Evolutionary conservation across 2,113 vertebrate species (phyloP).

Genomic region (Myotis brandtii): DNA sequence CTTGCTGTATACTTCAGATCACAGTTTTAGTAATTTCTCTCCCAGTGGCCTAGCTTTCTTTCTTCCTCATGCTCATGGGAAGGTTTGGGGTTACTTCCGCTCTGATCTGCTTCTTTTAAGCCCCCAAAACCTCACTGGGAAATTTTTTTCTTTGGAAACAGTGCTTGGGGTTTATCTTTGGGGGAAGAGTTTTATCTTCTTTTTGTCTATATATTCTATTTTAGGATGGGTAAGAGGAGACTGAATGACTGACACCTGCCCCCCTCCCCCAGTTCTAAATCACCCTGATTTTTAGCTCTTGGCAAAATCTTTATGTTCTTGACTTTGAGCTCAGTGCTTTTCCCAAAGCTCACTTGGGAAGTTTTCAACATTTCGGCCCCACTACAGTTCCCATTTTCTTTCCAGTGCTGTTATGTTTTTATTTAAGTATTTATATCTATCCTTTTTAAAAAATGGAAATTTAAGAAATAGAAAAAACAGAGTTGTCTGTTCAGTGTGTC

Average conservation of each 20-base stretch:
- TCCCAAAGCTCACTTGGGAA: not conserved
- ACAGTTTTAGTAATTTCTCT: not conserved
- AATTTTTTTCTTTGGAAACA: not conserved
- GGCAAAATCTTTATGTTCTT: not conserved
- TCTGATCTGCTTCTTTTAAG: not conserved
- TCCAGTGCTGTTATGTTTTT: not conserved
- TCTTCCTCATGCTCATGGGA: rapidly evolving
- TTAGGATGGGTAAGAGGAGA: not conserved
- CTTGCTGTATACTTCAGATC: rapidly evolving
- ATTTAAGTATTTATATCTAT: not conserved
- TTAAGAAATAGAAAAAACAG: not conserved
- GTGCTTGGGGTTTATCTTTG: not conserved
- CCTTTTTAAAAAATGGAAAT: not conserved
- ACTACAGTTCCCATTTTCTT: rapidly evolving
- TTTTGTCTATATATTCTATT: not conserved
- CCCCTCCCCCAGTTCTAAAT: no score
- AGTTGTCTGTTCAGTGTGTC: not conserved
- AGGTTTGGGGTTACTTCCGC: not conserved
- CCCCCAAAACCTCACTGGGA: not conserved
- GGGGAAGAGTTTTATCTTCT: not conserved
- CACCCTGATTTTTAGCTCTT: not conserved
- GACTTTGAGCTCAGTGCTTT: not conserved
- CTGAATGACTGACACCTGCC: not conserved
- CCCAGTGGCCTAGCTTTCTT: no score
- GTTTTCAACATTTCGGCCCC: not conserved